Base-by-base conservation (phyloP, 2,888 invertebrate species). In the Drosophila silvestris region DNA sequence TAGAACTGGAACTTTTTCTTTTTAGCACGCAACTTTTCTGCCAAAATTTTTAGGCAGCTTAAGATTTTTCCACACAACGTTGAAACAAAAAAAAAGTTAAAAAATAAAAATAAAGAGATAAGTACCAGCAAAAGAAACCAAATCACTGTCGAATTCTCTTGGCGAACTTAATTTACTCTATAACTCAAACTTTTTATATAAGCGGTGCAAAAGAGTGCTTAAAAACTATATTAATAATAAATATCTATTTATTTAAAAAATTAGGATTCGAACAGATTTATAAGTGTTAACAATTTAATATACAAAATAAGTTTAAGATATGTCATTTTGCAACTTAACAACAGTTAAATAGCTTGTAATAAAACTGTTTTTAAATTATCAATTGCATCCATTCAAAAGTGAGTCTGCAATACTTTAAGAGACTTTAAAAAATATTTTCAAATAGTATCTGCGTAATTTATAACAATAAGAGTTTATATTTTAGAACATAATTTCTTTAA, bases 41-140 rank as follows among this genome's bases (percentile, higher is more conserved):
- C 14, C 52, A 62, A 77, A 70, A 79, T 77, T 90, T 90, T 77
- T 76, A 85, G 86, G 67, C 83, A 83, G 89, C 85, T 90, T 85
- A 76, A 74, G 60, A 85, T 69, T 78, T 78, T 71, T 81, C 60
- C 83, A 68, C 81, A 74, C 80, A 77, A 77, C 52, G 54, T 69
- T 47, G 19, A 41, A 59, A 58, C 22, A 32, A n/a, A 56, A 58
- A 56, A 58, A 41, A 56, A 59, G 57, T 57, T 39, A 3, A 67
- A 64, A 60, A 82, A 62, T 44, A 59, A 68, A 77, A 68, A 51
- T 35, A 52, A 58, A 30, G 54, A 66, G 63, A 62, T 68, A 72
- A 68, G 65, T 33, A 50, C 30, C 39, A 37, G 41, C 14, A 50
- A 67, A 68, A 50, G 51, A 65, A 39, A 19, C 52, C 22, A 3